phyloP scores from a whole-genome alignment of 2,888 invertebrate species.

The Yponomeuta cagnagella region DNA sequence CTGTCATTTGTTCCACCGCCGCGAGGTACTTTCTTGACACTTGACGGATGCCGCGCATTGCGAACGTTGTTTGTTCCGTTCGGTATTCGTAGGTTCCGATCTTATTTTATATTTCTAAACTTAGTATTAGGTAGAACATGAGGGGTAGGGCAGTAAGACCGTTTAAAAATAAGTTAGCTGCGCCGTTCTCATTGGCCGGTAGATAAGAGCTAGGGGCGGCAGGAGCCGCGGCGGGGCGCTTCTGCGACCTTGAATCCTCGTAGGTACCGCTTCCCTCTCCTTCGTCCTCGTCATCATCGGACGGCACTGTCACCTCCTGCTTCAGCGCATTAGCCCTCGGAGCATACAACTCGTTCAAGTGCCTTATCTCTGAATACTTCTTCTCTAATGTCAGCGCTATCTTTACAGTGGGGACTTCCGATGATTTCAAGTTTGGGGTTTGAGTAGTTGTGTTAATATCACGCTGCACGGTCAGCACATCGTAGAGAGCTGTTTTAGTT shows the following conservation, averaged over 20 bases:
- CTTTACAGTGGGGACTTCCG: background rate
- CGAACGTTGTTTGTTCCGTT: background rate
- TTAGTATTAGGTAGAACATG: constrained; percentile 18
- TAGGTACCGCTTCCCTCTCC: constrained; percentile 58
- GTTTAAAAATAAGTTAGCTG: constrained; percentile 26
- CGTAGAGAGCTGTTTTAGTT: constrained; percentile 22
- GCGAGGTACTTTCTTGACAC: background rate
- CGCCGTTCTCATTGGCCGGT: constrained; percentile 51
- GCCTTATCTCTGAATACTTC: background rate
- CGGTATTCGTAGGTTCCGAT: background rate
- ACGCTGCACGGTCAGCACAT: background rate
- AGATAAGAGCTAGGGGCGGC: constrained; percentile 61
- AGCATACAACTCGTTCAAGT: background rate
- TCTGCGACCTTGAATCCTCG: constrained; percentile 43
- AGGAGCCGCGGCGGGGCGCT: constrained; percentile 52
- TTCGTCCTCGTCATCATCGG: constrained; percentile 66
- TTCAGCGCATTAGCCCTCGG: constrained; percentile 53
- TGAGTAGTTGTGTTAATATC: background rate
- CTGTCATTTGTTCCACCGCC: constrained; percentile 1
- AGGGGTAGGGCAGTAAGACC: constrained; percentile 26
- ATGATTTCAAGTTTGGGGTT: background rate
- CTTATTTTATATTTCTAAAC: background rate
- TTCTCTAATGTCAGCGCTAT: background rate
- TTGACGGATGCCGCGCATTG: background rate
- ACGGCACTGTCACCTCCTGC: constrained; percentile 52